Base-by-base conservation (phyloP, 2,888 invertebrate species). In the Drosophila glabriapex region DNA sequence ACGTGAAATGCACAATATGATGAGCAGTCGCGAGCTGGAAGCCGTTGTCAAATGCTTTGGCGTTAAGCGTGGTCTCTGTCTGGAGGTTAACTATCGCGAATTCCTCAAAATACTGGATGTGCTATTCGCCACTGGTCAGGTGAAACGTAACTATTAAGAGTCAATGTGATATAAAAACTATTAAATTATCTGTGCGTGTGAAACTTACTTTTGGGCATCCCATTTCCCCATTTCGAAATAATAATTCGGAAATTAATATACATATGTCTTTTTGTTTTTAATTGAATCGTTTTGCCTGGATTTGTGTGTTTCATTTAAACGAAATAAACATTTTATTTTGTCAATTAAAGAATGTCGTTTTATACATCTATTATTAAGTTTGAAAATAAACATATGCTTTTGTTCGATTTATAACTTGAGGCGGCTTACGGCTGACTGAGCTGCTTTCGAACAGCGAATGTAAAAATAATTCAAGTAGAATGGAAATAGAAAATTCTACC, bases 1-100 rank as follows among this genome's bases (percentile, higher is more conserved):
- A 41, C 95, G 96, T 72, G 94, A 95, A 39, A 94, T 97, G 94
- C 94, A 95, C 82, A 93, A 95, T 87, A 92, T 95, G 84, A 93
- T 97, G 63, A 96, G 96, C 58, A 94, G 94, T 70, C 94, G 95
- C 37, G 97, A 97, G 93, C 94, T 96, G 28, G 95, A 96, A 68
- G 93, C 95, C n/a, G 85, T 97, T 69, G 95, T 95, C 93, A 96
- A 96, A 93, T 96, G 96, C 93, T 97, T 97, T 93, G 95, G 95
- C 53, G 95, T 95, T 81, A 95, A 95, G 83, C 94, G 96, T 75
- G 96, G 92, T 29, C 87, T 94, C 73, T 92, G 94, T 54, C 92
- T 95, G 73, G 95, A 96, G 94, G 95, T 97, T 37, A 95, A 97
- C 93, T 97, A 97, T 93, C 94, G 96, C 73, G 95, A 95, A 16